Conservation (phyloP, 2,113 vertebrate species). For the Mionectes macconnelli region DNA sequence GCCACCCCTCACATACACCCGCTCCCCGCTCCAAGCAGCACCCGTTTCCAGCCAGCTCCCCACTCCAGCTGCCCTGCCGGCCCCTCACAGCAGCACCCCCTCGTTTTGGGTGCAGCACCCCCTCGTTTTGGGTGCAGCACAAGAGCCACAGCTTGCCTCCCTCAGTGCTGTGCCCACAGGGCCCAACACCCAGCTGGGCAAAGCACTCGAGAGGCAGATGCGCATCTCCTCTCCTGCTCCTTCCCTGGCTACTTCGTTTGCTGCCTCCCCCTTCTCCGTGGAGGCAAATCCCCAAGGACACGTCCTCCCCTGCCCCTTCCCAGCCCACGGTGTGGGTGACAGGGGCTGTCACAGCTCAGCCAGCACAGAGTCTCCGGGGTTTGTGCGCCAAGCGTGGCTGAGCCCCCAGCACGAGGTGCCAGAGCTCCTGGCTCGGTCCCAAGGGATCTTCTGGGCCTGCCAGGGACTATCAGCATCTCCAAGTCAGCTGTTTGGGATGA, state of each 20-base stretch:
- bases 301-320: neutral
- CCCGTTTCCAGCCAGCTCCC: neutral
- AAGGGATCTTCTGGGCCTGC: neutral
- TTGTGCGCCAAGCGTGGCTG: neutral
- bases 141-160: neutral
- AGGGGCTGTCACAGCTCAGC: rapidly evolving
- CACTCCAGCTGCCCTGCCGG: neutral
- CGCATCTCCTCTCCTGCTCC: neutral
- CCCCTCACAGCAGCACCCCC: neutral
- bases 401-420: neutral
- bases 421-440: neutral
- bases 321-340: neutral
- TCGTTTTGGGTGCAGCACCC: neutral
- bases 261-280: neutral
- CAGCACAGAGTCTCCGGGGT: neutral
- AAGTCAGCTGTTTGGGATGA: neutral
- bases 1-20: rapidly evolving
- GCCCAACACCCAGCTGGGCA: too few relatives aligned
- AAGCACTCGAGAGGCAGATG: neutral
- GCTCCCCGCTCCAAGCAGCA: neutral
- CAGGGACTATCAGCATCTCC: neutral
- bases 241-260: neutral
- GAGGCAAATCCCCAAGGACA: neutral
- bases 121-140: neutral
- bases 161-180: rapidly evolving